Conservation (phyloP, 2,888 invertebrate genomes). For the Noctua pronuba region DNA sequence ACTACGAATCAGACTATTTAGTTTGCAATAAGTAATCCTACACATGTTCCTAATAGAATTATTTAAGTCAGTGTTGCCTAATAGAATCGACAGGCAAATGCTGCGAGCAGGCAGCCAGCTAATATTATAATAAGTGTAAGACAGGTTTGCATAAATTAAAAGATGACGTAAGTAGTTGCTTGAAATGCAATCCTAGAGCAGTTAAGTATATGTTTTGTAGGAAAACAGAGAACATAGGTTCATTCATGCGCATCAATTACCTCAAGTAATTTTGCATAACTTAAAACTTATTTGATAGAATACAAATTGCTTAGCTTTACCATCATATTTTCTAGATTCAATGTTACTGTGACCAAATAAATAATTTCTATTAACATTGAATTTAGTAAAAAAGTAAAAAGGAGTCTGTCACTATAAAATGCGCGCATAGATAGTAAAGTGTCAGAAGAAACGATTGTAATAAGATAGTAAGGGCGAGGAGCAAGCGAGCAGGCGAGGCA, state of each 20-base stretch:
- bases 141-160: slow-evolving; percentile 50
- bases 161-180: slow-evolving; percentile 26
- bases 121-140: slow-evolving; percentile 38
- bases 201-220: neutral
- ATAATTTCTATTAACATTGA: slow-evolving; percentile 22
- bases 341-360: slow-evolving; percentile 17
- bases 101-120: slow-evolving; percentile 25
- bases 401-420: slow-evolving; percentile 80
- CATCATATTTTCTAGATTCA: neutral
- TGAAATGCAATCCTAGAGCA: neutral
- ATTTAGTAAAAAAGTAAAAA: slow-evolving; percentile 51
- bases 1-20: slow-evolving; percentile 57
- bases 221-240: neutral
- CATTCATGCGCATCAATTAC: neutral
- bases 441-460: slow-evolving; percentile 85
- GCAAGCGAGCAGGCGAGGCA: slow-evolving; percentile 62
- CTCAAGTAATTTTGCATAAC: neutral
- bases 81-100: slow-evolving; percentile 41
- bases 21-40: slow-evolving; percentile 24
- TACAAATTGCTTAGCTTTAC: neutral
- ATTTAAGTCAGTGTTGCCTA: slow-evolving; percentile 41
- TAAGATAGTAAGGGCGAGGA: slow-evolving; percentile 82
- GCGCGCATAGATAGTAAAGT: slow-evolving; percentile 83
- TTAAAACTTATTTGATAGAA: neutral
- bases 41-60: slow-evolving; percentile 33